Percentiles rank a stretch among this genome's conserved stretches.
phyloP scores from a whole-genome alignment of 2,888 invertebrate species.

The Thyatira batis region DNA sequence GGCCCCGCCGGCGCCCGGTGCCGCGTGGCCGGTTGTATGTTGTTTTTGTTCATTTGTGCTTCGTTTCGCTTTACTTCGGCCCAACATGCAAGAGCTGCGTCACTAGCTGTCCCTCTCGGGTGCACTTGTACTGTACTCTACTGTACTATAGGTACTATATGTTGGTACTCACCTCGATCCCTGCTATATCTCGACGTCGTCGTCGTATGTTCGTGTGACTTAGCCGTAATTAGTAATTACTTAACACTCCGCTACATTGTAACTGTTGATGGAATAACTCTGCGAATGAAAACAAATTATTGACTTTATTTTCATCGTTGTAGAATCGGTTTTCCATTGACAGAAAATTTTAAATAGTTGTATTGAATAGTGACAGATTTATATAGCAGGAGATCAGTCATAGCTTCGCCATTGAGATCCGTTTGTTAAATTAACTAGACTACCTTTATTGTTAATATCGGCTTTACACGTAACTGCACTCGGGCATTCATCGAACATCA shows the following conservation, averaged over 20 bases:
- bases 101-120: background rate
- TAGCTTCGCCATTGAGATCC: conserved; percentile 13
- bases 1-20: background rate
- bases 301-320: background rate
- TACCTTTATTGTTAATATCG: background rate
- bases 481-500: background rate
- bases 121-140: background rate
- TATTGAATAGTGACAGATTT: background rate
- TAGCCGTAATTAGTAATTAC: background rate
- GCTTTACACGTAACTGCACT: background rate
- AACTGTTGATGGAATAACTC: conserved; percentile 2
- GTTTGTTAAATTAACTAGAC: conserved; percentile 5
- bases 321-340: conserved; percentile 3
- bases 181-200: background rate
- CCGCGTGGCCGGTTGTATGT: background rate
- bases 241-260: background rate
- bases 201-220: background rate
- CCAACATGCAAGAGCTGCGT: background rate
- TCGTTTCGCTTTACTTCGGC: background rate
- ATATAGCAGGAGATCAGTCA: conserved; percentile 1
- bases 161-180: background rate
- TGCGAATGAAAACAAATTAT: background rate
- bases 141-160: no score
- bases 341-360: background rate
- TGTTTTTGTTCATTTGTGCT: background rate